These are phyloP conservation scores for Clarias gariepinus DNA, from an alignment of 2,113 vertebrate genomes.

Conservation along the genomic window DNA sequence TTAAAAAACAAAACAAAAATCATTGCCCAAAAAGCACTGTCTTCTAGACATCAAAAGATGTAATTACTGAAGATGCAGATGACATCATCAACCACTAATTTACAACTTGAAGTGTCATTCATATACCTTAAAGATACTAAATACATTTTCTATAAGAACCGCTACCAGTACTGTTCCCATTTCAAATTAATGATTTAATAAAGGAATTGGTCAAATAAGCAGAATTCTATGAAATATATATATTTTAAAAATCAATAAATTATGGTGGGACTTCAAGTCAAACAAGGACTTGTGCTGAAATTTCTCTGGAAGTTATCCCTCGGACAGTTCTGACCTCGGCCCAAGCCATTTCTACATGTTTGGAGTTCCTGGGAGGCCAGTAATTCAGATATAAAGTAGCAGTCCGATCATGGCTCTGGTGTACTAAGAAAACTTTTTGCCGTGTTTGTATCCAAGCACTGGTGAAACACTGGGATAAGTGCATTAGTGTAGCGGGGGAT, in stretches of 20 bases:
- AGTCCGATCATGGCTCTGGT: too few species aligned
- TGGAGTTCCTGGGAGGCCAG: too few species aligned
- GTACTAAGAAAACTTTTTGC: too few species aligned
- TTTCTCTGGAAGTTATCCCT: too few species aligned
- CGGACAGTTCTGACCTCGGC: too few species aligned
- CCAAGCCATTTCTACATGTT: too few species aligned
- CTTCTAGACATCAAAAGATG: constrained; percentile 46
- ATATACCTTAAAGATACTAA: background rate
- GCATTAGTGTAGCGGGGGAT: too few species aligned
- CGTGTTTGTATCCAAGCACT: too few species aligned
- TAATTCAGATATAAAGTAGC: too few species aligned
- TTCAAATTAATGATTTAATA: background rate
- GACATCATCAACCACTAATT: constrained; percentile 35
- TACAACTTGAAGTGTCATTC: constrained; percentile 27
- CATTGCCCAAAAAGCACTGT: constrained; percentile 26
- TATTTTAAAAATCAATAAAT: background rate
- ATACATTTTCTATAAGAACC: background rate
- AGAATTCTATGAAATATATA: background rate
- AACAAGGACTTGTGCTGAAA: too few species aligned
- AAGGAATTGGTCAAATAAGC: background rate
- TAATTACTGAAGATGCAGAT: constrained; percentile 41
- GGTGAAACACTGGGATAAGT: too few species aligned
- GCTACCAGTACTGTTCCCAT: background rate
- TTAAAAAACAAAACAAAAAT: background rate
- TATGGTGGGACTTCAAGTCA: too few species aligned